Evolutionary conservation across 2,113 vertebrate species (phyloP).

Genomic region (Semicossyphus pulcher): DNA sequence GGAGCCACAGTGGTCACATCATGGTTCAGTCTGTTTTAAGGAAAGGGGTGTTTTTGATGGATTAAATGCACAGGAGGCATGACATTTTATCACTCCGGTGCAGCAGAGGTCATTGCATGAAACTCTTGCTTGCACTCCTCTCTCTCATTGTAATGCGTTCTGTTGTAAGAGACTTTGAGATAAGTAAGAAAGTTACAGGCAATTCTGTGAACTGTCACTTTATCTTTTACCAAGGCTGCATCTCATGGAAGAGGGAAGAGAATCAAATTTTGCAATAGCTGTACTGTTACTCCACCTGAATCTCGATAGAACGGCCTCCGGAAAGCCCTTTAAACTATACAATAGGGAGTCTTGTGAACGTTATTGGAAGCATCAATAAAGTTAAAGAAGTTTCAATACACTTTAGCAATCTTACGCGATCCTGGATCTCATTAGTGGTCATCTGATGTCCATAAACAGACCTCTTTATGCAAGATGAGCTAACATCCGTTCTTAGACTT

Average conservation of each 20-base stretch:
- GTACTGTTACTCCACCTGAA: slow-evolving; percentile 15
- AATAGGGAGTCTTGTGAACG: too few species aligned
- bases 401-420: too few species aligned
- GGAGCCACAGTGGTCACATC: slow-evolving; percentile 23
- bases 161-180: slow-evolving; percentile 45
- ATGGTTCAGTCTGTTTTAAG: slow-evolving; percentile 8
- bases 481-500: too few species aligned
- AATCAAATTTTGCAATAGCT: slow-evolving; percentile 12
- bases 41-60: slow-evolving; percentile 67
- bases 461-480: too few species aligned
- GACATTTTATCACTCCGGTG: slow-evolving; percentile 70
- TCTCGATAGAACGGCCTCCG: neutral
- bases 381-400: too few species aligned
- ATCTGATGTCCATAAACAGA: too few species aligned
- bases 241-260: neutral
- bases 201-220: slow-evolving; percentile 52
- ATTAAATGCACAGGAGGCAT: slow-evolving; percentile 72
- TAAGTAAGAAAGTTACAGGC: slow-evolving; percentile 49
- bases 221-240: slow-evolving; percentile 28
- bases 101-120: slow-evolving; percentile 58
- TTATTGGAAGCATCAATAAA: too few species aligned
- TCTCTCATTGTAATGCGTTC: slow-evolving; percentile 31
- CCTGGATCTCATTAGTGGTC: too few species aligned
- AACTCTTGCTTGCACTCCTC: slow-evolving; percentile 34
- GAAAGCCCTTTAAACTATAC: too few species aligned